Evolutionary conservation across 2,888 invertebrate genomes (phyloP), one percentile per base, ranked within the genome.

Genomic region (Spilosoma lubricipeda): DNA sequence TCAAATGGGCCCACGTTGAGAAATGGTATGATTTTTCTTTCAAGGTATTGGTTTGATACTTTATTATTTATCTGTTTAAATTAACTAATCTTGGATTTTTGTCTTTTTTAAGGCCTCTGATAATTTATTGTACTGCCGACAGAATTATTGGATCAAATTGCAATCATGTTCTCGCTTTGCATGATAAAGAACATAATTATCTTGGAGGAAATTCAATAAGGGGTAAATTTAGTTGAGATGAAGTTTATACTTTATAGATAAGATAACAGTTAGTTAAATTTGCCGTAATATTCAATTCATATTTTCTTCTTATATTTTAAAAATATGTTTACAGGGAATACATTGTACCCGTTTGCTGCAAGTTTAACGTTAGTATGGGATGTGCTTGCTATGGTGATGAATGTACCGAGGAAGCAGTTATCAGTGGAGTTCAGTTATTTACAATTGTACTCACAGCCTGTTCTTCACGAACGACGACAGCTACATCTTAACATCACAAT

Each of bases 1-100:
- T 99, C 23, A 96, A 96, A 80, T 99, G 99, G 98, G 97, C 98
- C 79, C 99, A 99, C 85, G 91, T 94, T 9, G 96, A 97, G 71
- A 96, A 96, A 78, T 97, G 97, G 97, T 94, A 86, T 82, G 80
- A 23, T 23, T 42, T 48, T 45, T n/a, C n/a, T n/a, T 33, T 30
- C 64, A 8, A 56, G 20, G 7, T 9, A 5, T 33, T 48, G 2
- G 1, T 15, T n/a, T 20, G 27, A 20, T n/a, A n/a, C n/a, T n/a
- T 8, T 66, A n/a, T 4, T 42, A 59, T 48, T 30, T 18, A 18
- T 18, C 7, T 63, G 4, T 63, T 30, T 15, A 30, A 63, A 18
- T 2, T 30, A 15, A 63, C 18, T 63, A 27, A 27, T 70, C 2
- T 27, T 15, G 11, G 9, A 8, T 15, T n/a, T 7, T n/a, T 20